Percentiles rank a stretch among this genome's conserved stretches.
Conservation (phyloP, 2,113 vertebrate genomes). For the Pollachius pollachius region DNA sequence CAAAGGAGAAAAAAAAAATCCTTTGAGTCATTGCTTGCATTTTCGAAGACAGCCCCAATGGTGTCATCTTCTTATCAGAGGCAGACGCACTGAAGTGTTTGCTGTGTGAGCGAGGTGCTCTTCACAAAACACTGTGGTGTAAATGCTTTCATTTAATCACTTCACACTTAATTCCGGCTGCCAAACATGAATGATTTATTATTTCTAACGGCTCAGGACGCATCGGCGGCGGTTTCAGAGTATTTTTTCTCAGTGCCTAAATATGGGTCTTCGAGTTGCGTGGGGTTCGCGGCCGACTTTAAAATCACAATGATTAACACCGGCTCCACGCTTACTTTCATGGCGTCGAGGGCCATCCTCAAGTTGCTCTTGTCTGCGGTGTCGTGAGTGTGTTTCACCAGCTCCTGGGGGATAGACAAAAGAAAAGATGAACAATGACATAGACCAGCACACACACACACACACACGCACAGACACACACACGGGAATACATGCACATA, state of each 20-base stretch:
- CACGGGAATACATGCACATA: too few relatives aligned
- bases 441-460: background rate
- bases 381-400: constrained; percentile 90
- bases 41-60: too few relatives aligned
- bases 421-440: constrained; percentile 8
- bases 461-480: too few relatives aligned
- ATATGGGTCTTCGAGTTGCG: background rate
- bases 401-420: constrained; percentile 73
- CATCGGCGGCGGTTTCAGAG: background rate
- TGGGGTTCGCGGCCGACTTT: background rate
- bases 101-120: background rate
- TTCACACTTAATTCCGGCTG: background rate
- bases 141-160: constrained; percentile 7
- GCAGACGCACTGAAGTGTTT: background rate
- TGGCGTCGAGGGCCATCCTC: constrained; percentile 87
- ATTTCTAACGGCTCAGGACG: background rate
- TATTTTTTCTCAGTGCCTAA: background rate
- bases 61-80: too few relatives aligned
- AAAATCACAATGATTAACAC: background rate
- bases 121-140: background rate
- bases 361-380: constrained; percentile 82
- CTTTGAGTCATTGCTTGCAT: too few relatives aligned
- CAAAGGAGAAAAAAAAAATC: too few relatives aligned
- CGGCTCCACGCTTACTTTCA: constrained; percentile 81
- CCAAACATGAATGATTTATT: constrained; percentile 16